These are phyloP conservation scores for Megaptera novaeangliae DNA, from an alignment of 2,113 vertebrate species.

Conservation along the genomic window DNA sequence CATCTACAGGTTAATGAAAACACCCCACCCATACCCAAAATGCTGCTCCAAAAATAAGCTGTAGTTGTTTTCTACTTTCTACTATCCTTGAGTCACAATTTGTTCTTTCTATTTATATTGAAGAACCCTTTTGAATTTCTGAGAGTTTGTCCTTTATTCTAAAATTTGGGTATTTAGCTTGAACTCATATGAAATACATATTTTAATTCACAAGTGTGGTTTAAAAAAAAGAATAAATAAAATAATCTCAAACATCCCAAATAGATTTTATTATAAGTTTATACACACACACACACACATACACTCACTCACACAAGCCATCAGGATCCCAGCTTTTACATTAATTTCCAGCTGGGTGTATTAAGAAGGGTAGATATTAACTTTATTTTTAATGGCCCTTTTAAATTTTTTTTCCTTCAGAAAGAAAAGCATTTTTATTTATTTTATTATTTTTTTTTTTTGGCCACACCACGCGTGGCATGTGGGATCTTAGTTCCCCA, in stretches of 20 bases:
- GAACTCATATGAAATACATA: background rate
- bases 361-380: background rate
- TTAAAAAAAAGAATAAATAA: conserved; percentile 3
- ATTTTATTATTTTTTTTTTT: too few relatives aligned
- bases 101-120: conserved; percentile 16
- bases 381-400: background rate
- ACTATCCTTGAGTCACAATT: background rate
- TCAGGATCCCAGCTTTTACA: background rate
- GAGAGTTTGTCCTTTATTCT: conserved; percentile 9
- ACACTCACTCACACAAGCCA: background rate
- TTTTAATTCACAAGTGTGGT: background rate
- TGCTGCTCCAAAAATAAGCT: conserved; percentile 7
- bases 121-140: conserved; percentile 5
- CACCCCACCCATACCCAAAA: background rate
- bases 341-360: background rate
- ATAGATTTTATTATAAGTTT: background rate
- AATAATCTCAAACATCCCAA: background rate
- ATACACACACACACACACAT: background rate
- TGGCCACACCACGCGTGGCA: too few relatives aligned
- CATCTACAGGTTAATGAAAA: background rate
- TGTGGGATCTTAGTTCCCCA: too few relatives aligned
- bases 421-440: background rate
- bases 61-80: conserved; percentile 1
- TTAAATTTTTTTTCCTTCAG: background rate
- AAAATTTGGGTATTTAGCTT: background rate